Percentiles rank a stretch among this genome's conserved stretches.
Evolutionary conservation across 2,888 invertebrate genomes (phyloP).

Genomic region (Scaptomyza tumidula): DNA sequence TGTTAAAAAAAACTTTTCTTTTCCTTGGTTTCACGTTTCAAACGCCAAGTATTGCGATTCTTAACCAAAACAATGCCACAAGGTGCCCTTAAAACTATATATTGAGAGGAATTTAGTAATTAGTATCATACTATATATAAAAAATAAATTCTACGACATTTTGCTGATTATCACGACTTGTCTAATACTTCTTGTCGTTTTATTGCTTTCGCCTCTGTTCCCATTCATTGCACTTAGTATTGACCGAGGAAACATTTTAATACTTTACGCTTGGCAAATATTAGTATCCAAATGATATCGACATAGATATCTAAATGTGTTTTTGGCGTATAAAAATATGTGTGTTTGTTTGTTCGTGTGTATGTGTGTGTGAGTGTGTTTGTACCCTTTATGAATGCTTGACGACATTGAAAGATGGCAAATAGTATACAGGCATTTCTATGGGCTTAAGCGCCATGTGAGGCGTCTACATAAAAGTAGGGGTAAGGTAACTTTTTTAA

Average conservation of each 20-base stretch:
- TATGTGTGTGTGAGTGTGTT: slow-evolving; percentile 11
- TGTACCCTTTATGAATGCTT: slow-evolving; percentile 20
- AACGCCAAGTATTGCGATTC: too few relatives aligned
- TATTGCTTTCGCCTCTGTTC: slow-evolving; percentile 30
- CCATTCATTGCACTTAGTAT: slow-evolving; percentile 60
- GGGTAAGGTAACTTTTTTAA: background rate
- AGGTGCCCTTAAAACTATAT: too few relatives aligned
- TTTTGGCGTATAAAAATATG: background rate
- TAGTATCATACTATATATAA: too few relatives aligned
- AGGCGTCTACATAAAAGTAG: background rate
- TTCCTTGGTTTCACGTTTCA: too few relatives aligned
- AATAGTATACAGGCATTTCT: background rate
- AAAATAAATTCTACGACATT: background rate
- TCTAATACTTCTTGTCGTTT: too few relatives aligned
- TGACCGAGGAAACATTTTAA: slow-evolving; percentile 71
- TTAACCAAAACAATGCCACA: too few relatives aligned
- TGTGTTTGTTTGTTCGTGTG: slow-evolving; percentile 4
- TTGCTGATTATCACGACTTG: slow-evolving; percentile 4
- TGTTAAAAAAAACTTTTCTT: too few relatives aligned
- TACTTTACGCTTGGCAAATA: slow-evolving; percentile 77
- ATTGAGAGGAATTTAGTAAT: too few relatives aligned
- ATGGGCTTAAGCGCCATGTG: background rate
- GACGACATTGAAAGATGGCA: background rate
- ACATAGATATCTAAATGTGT: slow-evolving; percentile 32
- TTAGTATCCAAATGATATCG: slow-evolving; percentile 55